Base-by-base conservation (phyloP, 2,113 vertebrate species). In the Alexandromys fortis region DNA sequence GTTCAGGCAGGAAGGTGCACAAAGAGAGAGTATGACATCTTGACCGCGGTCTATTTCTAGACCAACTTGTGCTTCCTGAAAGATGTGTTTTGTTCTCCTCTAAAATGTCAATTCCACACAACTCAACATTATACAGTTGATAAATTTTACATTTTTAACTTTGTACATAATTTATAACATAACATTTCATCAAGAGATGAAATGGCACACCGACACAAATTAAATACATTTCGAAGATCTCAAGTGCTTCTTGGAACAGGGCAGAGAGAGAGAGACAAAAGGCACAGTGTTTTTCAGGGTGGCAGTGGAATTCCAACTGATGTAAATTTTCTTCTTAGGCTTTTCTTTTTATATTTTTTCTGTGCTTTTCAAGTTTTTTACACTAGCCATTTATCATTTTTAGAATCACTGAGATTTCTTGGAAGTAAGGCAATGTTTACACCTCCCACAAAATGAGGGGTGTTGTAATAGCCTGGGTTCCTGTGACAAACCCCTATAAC, bases 371-470 rank as follows among this genome's bases (percentile, higher is more conserved):
- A 30, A 68, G 55, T 35, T 3, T 83, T 93, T 88, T 73, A 33
- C 42, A 90, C 65, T 87, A 87, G 89, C 86, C 5, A 65, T 21
- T 35, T 61, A 52, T 42, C 81, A 45, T 67, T 93, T 94, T 83
- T 38, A 90, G 52, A 91, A 93, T 81, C 75, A 77, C 72, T 92
- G 73, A 90, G 90, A 96, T 17, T 72, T 79, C 45, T 19, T 19
- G 24, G 65, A 19, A 24, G 49, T 70, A 73, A 94, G 86, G 65
- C 16, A 45, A 81, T 47, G 79, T 58, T 88, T 75, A 86, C 16
- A 38, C 3, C 35, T 45, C 68, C 70, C 61, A 75, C 42, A n/a
- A 79, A 96, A 30, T 49, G 45, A 79, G 14, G 35, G 55, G 68
- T 73, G 30, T 16, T 88, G 28, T 28, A 89, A 42, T 90, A 81